A percentile compares a stretch with the other conserved stretches of the same genome.
Conservation (phyloP, 2,113 vertebrate genomes). For the Saimiri boliviensis region DNA sequence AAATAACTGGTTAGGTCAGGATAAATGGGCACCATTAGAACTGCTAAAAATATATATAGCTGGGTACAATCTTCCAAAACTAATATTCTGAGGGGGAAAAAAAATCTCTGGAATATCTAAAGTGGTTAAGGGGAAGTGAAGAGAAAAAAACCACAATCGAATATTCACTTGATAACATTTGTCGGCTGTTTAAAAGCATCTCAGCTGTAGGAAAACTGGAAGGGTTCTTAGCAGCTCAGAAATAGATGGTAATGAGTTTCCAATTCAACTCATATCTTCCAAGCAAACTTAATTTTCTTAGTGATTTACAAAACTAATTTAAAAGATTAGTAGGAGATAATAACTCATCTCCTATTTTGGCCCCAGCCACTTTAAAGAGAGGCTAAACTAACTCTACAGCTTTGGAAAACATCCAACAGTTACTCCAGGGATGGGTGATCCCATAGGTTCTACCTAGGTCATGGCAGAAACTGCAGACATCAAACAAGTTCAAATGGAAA, state of each 20-base stretch:
- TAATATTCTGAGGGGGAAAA: constrained; percentile 75
- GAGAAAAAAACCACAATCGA: constrained; percentile 66
- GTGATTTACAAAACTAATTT: constrained; percentile 13
- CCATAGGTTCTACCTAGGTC: not conserved
- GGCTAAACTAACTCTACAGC: not conserved
- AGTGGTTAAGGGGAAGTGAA: constrained; percentile 62
- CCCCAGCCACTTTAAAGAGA: not conserved
- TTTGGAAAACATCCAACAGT: not conserved
- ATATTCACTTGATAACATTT: constrained; percentile 73
- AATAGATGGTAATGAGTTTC: constrained; percentile 15
- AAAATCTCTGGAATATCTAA: constrained; percentile 76
- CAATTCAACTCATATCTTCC: not conserved
- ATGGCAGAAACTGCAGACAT: not conserved
- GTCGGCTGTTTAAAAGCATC: constrained; percentile 57
- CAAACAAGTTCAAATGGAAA: not conserved
- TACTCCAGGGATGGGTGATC: not conserved
- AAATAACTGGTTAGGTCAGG: constrained; percentile 80
- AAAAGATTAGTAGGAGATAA: constrained; percentile 18
- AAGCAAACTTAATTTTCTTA: constrained; percentile 36
- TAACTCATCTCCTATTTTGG: not conserved
- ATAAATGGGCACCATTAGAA: constrained; percentile 80
- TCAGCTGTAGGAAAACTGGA: constrained; percentile 56
- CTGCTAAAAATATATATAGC: constrained; percentile 82
- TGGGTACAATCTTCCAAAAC: constrained; percentile 80
- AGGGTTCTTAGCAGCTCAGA: constrained; percentile 55